Evolutionary conservation across 2,797 vertebrate species (phyloP), one percentile per base, ranked within the genome.

Genomic region (Gymnoscopelus braueri): DNA sequence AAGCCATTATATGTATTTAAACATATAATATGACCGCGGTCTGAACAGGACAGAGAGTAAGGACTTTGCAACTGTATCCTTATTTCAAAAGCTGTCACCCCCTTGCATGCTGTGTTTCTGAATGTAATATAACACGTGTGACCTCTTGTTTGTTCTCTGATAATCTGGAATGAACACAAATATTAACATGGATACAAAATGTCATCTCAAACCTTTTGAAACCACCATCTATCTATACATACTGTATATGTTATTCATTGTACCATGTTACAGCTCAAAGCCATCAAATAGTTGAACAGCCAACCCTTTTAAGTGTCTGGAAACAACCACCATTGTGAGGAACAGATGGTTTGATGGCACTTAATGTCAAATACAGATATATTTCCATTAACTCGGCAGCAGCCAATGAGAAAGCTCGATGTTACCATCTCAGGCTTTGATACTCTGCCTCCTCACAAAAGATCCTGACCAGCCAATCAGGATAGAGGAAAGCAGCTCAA

Each of bases 401-500:
- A 48, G 4, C 59, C 59, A 47, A 61, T 78, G 35, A 72, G 35
- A 52, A 64, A 14, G 23, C 8, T 56, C 62, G 50, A 72, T 50
- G 10, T 53, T 32, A 39, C 39, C 44, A 49, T 23, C 32, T 67
- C 26, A 11, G 13, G 51, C 54, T 0, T 44, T 44, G 39, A 0
- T 59, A 81, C 70, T 83, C 80, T 63, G 49, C 23, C 75, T 89
- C 88, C 85, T 91, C 90, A 26, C 10, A 13, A 23, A 1, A 77
- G 80, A 88, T 90, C 92, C 93, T 92, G 91, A 93, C 81, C 92
- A 89, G 68, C 89, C 91, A 94, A 80, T 94, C 92, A 90, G 93
- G 92, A 92, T 47, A 58, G 79, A 83, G 58, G 88, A 90, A 78
- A 80, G 24, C 79, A 75, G 76, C 65, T 0, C 0, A 57, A 57